Evolutionary conservation across 1,140 invertebrate genomes (phyloP).

Genomic region (Muscidifurax raptorellus): DNA sequence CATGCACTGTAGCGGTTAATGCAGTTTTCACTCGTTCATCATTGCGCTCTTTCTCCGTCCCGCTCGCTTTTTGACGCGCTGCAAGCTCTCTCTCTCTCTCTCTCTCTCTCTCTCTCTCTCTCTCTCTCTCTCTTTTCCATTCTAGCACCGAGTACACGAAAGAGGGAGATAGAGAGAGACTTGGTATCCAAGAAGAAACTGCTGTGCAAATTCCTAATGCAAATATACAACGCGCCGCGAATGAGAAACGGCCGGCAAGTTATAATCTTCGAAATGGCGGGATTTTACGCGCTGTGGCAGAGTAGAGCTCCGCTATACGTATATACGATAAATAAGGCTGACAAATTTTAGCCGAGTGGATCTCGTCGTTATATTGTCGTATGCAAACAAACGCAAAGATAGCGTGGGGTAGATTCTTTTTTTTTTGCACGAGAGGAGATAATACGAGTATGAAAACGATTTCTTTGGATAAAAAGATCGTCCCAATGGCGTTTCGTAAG

Average conservation of each 20-base stretch:
- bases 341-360: not conserved
- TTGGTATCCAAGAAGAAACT: not conserved
- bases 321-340: not conserved
- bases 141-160: not conserved
- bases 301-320: not conserved
- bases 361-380: not conserved
- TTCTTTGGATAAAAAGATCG: too few species aligned
- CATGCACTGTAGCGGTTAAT: conserved; percentile 37
- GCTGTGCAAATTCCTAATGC: conserved; percentile 22
- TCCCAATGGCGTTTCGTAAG: too few species aligned
- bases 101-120: too few species aligned
- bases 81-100: not conserved
- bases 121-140: conserved; percentile 32
- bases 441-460: too few species aligned
- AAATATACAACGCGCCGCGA: not conserved
- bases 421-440: too few species aligned
- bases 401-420: too few species aligned
- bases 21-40: conserved; percentile 43
- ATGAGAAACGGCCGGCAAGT: conserved; percentile 12
- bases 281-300: not conserved
- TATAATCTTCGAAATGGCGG: not conserved
- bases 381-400: not conserved
- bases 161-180: not conserved
- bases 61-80: not conserved
- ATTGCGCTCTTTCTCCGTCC: conserved; percentile 7